Conservation (phyloP, 2,888 invertebrate species). For the Sesamia inferens region DNA sequence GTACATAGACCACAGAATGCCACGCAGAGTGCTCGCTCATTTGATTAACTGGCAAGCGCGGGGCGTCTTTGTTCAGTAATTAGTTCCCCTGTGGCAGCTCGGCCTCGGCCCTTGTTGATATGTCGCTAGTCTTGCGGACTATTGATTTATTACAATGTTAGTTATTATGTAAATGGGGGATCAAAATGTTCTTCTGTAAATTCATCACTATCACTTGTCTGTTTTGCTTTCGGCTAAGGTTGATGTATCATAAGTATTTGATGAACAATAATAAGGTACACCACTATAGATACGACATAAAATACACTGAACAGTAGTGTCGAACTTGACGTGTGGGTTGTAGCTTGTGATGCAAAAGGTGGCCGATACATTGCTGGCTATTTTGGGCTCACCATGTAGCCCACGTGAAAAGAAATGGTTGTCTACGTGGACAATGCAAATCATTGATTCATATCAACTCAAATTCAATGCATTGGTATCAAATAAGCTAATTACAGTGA, state of each 20-base stretch:
- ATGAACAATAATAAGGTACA: not conserved
- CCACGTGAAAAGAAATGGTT: too few species aligned
- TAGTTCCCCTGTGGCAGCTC: constrained; percentile 48
- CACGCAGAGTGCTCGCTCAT: constrained; percentile 35
- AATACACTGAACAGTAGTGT: not conserved
- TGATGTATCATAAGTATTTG: not conserved
- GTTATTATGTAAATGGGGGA: constrained; percentile 29
- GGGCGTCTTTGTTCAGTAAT: constrained; percentile 47
- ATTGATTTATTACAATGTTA: constrained; percentile 41
- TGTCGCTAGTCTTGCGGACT: constrained; percentile 31
- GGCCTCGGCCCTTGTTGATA: constrained; percentile 16
- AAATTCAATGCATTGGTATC: too few species aligned
- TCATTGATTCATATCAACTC: too few species aligned
- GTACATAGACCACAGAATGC: constrained; percentile 27
- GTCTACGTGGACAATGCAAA: too few species aligned
- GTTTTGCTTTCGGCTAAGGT: not conserved
- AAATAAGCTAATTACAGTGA: too few species aligned
- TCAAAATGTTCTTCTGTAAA: constrained; percentile 7
- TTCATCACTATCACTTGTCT: constrained; percentile 3
- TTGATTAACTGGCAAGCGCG: constrained; percentile 52
- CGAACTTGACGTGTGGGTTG: not conserved
- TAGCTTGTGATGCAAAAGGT: not conserved
- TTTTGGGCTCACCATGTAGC: too few species aligned
- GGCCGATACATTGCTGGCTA: too few species aligned
- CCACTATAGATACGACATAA: not conserved